Percentiles rank a stretch among this genome's conserved stretches.
Evolutionary conservation across 1,140 invertebrate species (phyloP).

Genomic region (Onthophagus taurus): DNA sequence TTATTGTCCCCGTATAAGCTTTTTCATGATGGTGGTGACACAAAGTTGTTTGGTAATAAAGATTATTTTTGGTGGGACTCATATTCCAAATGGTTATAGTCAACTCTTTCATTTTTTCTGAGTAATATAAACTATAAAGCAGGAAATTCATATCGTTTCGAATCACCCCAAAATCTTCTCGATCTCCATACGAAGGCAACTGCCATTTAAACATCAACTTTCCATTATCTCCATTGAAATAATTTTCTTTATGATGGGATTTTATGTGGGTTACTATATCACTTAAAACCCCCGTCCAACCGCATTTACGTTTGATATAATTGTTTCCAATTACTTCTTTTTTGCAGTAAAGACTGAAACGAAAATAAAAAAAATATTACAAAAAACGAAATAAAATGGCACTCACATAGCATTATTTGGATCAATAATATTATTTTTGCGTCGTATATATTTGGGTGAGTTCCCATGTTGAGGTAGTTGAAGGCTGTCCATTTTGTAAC

Average conservation of each 20-base stretch:
- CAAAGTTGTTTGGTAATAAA: too few species aligned
- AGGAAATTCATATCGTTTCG: not conserved
- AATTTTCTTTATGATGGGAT: not conserved
- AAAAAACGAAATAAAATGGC: too few species aligned
- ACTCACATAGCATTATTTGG: too few species aligned
- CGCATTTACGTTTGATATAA: not conserved
- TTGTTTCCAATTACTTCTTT: slow-evolving; percentile 1
- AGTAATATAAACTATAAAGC: not conserved
- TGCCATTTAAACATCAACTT: slow-evolving; percentile 4
- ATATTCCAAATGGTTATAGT: not conserved
- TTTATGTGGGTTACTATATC: slow-evolving; percentile 1
- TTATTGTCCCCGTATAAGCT: too few species aligned
- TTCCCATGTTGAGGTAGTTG: too few species aligned
- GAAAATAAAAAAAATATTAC: not conserved
- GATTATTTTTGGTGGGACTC: too few species aligned
- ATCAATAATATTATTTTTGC: too few species aligned
- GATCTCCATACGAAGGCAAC: slow-evolving; percentile 4
- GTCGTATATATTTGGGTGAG: too few species aligned
- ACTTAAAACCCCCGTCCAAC: not conserved
- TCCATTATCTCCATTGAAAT: not conserved
- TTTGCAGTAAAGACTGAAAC: slow-evolving; percentile 4
- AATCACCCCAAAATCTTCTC: slow-evolving; percentile 2
- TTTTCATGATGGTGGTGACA: too few species aligned
- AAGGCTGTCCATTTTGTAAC: too few species aligned
- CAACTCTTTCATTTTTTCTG: not conserved